phyloP scores from a whole-genome alignment of 1,140 invertebrate genomes.

The Ridgeia piscesae region DNA sequence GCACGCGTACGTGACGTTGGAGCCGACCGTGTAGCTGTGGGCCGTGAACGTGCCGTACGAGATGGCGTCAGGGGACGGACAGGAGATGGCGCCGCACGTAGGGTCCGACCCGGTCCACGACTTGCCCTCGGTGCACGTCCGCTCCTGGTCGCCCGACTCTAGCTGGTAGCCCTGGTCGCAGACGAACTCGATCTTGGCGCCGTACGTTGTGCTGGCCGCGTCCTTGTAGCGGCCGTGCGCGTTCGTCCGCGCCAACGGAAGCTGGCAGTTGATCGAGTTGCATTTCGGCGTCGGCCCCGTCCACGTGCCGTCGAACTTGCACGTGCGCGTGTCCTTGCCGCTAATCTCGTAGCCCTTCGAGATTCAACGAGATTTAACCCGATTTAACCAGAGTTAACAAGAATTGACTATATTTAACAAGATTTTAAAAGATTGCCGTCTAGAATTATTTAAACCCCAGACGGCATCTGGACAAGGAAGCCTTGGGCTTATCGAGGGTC shows the following conservation, averaged over 20 bases:
- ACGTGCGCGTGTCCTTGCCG: conserved; percentile 58
- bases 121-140: conserved; percentile 51
- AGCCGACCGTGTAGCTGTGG: conserved; percentile 9
- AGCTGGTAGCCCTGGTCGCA: conserved; percentile 57
- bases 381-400: too few species aligned
- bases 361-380: too few species aligned
- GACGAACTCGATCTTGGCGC: conserved; percentile 58
- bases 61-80: conserved; percentile 36
- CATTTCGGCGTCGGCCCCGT: conserved; percentile 24
- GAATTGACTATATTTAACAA: too few species aligned
- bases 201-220: conserved; percentile 37
- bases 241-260: conserved; percentile 34
- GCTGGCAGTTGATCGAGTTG: conserved; percentile 29
- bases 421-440: too few species aligned
- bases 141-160: conserved; percentile 43
- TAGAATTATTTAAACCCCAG: too few species aligned
- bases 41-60: conserved; percentile 35
- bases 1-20: background rate
- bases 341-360: conserved; percentile 43
- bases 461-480: too few species aligned
- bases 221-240: conserved; percentile 37
- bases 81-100: conserved; percentile 45
- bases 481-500: too few species aligned
- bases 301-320: conserved; percentile 61
- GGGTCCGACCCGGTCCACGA: conserved; percentile 52